Conservation (phyloP, 2,797 vertebrate species). For the Synanceia verrucosa region DNA sequence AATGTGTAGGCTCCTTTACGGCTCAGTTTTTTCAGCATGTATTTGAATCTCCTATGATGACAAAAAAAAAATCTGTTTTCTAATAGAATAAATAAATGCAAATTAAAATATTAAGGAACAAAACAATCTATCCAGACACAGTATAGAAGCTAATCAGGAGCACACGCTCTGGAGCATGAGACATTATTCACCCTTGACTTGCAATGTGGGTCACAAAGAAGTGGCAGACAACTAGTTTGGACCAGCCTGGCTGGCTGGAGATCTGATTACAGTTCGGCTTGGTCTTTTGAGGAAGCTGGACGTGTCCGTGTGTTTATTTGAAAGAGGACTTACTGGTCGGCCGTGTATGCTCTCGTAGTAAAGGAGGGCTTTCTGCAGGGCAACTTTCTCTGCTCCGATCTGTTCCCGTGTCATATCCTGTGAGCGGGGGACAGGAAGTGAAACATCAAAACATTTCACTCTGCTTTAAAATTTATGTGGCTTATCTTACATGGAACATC, state of each 20-base stretch:
- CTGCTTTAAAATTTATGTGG: neutral
- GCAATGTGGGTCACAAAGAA: slow-evolving; percentile 57
- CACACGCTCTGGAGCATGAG: neutral
- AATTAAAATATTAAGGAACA: neutral
- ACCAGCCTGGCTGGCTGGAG: slow-evolving; percentile 6
- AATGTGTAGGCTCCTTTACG: neutral
- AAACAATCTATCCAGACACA: neutral
- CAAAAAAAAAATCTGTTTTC: neutral
- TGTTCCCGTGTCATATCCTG: slow-evolving; percentile 99
- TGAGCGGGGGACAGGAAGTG: slow-evolving; percentile 31
- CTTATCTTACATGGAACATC: neutral
- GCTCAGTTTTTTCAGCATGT: neutral
- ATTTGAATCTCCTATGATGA: neutral
- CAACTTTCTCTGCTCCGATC: slow-evolving; percentile 93
- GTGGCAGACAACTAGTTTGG: slow-evolving; percentile 8
- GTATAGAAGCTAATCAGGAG: neutral
- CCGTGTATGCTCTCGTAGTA: slow-evolving; percentile 97
- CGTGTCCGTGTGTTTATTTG: neutral
- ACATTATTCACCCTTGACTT: slow-evolving; percentile 54
- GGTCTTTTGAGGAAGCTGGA: neutral
- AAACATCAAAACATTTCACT: slow-evolving; percentile 15
- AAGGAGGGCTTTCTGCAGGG: slow-evolving; percentile 94
- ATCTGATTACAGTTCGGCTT: neutral
- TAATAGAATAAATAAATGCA: neutral
- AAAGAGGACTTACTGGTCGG: slow-evolving; percentile 88